Evolutionary conservation across 2,888 invertebrate genomes (phyloP).

Genomic region (Empis stercorea): DNA sequence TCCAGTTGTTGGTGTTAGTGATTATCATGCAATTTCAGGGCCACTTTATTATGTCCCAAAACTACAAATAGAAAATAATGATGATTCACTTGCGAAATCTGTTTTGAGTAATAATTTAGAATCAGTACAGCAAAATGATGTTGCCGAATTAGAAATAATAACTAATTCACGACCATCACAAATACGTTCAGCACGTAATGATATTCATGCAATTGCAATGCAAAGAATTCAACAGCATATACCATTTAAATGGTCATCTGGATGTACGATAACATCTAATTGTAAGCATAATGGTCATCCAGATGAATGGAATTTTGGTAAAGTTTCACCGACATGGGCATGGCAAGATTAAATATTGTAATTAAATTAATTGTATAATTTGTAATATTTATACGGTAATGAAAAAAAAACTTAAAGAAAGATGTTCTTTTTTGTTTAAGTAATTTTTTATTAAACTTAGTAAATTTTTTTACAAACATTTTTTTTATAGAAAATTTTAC

Average conservation of each 20-base stretch:
- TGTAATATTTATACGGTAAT: too few species aligned
- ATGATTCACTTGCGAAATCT: constrained; percentile 25
- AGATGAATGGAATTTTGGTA: constrained; percentile 33
- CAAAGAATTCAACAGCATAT: constrained; percentile 19
- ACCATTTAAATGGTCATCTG: constrained; percentile 33
- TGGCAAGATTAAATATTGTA: constrained; percentile 19
- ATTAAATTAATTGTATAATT: too few species aligned
- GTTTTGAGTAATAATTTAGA: constrained; percentile 10
- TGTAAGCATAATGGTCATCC: constrained; percentile 33
- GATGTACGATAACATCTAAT: constrained; percentile 18
- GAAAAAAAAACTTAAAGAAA: too few species aligned
- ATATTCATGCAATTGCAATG: constrained; percentile 30
- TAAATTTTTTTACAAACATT: background rate
- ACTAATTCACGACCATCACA: constrained; percentile 16
- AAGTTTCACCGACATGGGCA: constrained; percentile 32
- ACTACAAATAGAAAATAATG: constrained; percentile 7
- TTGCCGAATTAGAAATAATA: constrained; percentile 27
- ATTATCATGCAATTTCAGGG: constrained; percentile 33
- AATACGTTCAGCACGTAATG: constrained; percentile 29
- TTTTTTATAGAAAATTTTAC: too few species aligned
- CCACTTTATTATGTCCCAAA: constrained; percentile 21
- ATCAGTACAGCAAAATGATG: constrained; percentile 1
- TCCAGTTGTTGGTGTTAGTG: constrained; percentile 25
- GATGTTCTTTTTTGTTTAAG: too few species aligned
- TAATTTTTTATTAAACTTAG: background rate